A percentile compares a stretch with the other conserved stretches of the same genome.
These are phyloP conservation scores for Zoanthus sansibaricus DNA, from an alignment of 92 coral and sea anemone genomes.

Conservation along the genomic window DNA sequence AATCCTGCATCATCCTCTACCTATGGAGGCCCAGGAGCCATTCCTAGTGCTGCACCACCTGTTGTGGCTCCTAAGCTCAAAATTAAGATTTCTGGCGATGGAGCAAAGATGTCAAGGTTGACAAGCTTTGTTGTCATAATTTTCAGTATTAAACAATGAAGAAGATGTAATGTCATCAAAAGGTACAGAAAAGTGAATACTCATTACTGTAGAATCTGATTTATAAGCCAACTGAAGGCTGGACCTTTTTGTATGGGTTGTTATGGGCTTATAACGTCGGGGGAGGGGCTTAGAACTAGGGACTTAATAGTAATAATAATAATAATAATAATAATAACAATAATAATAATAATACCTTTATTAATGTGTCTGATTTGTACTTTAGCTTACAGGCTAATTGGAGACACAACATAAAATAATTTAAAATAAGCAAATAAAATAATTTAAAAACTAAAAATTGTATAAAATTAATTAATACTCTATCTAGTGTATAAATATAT, in stretches of 20 bases:
- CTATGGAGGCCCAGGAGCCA: constrained; percentile 25
- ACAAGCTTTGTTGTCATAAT: constrained; percentile 52
- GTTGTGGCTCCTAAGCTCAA: constrained; percentile 69
- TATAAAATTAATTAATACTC: too few relatives aligned
- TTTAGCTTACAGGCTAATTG: too few relatives aligned
- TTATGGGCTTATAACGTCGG: constrained; percentile 13
- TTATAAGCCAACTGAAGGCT: constrained; percentile 13
- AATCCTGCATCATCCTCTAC: constrained; percentile 63
- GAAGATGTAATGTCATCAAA: constrained; percentile 58
- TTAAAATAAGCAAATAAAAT: too few relatives aligned
- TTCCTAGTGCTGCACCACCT: constrained; percentile 63
- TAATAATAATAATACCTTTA: too few relatives aligned
- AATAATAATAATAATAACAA: too few relatives aligned
- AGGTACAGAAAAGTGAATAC: constrained; percentile 30
- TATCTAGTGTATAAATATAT: too few relatives aligned
- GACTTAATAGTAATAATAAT: not conserved
- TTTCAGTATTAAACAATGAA: constrained; percentile 48
- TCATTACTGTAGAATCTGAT: constrained; percentile 9
- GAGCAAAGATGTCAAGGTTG: constrained; percentile 49
- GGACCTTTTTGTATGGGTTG: not conserved
- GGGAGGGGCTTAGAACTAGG: constrained; percentile 18
- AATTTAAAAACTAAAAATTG: too few relatives aligned
- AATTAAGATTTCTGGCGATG: constrained; percentile 55
- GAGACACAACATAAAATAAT: too few relatives aligned
- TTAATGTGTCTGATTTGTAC: too few relatives aligned